Base-by-base conservation (phyloP, 53 echinoderm and acorn worm genomes). In the Henricia sp. region DNA sequence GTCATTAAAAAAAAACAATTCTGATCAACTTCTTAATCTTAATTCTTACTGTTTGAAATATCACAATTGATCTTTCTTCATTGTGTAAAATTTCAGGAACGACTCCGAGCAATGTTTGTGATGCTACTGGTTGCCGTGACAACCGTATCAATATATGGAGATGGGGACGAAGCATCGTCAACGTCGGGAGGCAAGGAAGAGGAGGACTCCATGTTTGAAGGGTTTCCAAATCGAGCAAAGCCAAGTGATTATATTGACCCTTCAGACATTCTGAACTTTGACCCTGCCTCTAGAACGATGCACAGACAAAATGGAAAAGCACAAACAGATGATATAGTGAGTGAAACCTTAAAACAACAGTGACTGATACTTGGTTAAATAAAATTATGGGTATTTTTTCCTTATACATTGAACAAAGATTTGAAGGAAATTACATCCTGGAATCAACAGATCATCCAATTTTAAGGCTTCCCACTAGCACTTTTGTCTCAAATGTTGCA, bases 281-380 rank as follows among this genome's bases (percentile, higher is more conserved):
- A 91, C 63, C 91, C 91, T 4, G 88, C 77, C 12, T 84, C 77
- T 34, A 83, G 84, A 80, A 91, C 77, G 46, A 91, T 85, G 85
- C 24, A 13, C 19, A 71, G 60, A 24, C 57, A 32, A n/a, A n/a
- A n/a, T 20, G 63, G 63, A 43, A 37, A 43, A 23, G 26, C 4
- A 35, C 27, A 25, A 25, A 26, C 25, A n/a, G n/a, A n/a, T n/a
- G n/a, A n/a, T n/a, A n/a, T n/a, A n/a, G n/a, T n/a, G n/a, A n/a
- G n/a, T n/a, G 3, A 23, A 6, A 1, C 41, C 41, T 0, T 28
- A 24, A 12, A 69, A 69, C 6, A 20, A 67, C 34, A 17, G 37
- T 37, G 20, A 67, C 23, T 56, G 56, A 56, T 4, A 56, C 25
- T 23, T 6, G 8, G 27, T 26, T 8, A 9, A 13, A 13, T 44